Evolutionary conservation across 2,113 vertebrate species (phyloP).

Genomic region (Rutilus rutilus): DNA sequence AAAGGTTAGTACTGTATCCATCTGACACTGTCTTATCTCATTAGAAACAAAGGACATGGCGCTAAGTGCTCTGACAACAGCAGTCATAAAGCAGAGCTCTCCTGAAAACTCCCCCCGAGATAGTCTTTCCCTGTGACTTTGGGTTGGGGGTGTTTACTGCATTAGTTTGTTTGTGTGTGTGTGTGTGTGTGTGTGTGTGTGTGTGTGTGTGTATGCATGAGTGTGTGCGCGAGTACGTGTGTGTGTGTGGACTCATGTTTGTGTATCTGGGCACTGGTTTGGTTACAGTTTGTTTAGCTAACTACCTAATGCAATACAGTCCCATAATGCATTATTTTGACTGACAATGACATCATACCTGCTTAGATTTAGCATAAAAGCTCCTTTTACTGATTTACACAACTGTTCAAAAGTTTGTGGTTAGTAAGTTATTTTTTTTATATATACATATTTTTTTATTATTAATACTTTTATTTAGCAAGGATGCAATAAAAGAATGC

Average conservation of each 20-base stretch:
- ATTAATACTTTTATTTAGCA: too few species aligned
- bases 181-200: background rate
- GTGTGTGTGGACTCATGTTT: background rate
- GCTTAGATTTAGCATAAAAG: background rate
- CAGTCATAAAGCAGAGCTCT: slow-evolving; percentile 42
- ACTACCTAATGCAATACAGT: background rate
- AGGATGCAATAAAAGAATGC: too few species aligned
- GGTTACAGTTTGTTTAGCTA: background rate
- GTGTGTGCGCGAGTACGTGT: too few species aligned
- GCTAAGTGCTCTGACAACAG: slow-evolving; percentile 50
- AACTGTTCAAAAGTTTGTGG: too few species aligned
- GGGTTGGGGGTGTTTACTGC: background rate
- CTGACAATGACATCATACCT: background rate
- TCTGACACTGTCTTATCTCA: slow-evolving; percentile 67
- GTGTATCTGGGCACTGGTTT: background rate
- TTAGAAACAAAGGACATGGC: slow-evolving; percentile 66
- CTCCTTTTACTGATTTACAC: background rate
- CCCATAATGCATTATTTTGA: background rate
- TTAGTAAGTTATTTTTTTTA: too few species aligned
- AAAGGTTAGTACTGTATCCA: slow-evolving; percentile 73
- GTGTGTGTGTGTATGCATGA: too few species aligned
- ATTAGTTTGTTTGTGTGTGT: background rate
- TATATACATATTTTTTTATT: too few species aligned
- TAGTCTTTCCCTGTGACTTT: slow-evolving; percentile 11
- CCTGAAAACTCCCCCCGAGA: slow-evolving; percentile 32